Conservation (phyloP, 2,113 vertebrate species). For the Daubentonia madagascariensis region DNA sequence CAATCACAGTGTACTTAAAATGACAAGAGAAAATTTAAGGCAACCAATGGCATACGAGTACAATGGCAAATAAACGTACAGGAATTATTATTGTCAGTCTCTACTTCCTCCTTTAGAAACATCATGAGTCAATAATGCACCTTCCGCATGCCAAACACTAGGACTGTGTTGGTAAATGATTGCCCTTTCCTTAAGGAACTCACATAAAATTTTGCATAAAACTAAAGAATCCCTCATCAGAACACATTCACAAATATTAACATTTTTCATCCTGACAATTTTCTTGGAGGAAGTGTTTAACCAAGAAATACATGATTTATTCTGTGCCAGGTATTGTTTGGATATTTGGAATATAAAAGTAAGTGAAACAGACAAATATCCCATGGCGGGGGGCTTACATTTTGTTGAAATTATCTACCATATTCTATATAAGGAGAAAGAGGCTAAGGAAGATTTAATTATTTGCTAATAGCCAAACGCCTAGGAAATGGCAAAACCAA, state of each 20-base stretch:
- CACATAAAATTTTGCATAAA: neutral
- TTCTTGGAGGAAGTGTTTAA: neutral
- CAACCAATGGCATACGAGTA: too few species aligned
- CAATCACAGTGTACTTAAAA: neutral
- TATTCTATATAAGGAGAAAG: neutral
- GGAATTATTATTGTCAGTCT: neutral
- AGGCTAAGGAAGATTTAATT: neutral
- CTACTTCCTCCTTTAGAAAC: neutral
- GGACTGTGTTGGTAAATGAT: neutral
- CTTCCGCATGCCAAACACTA: neutral
- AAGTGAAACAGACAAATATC: neutral
- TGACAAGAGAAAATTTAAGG: neutral
- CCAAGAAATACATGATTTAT: neutral
- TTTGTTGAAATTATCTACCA: neutral
- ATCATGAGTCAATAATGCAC: neutral
- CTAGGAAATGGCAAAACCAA: neutral
- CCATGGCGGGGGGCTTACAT: neutral
- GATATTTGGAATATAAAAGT: neutral
- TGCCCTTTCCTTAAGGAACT: neutral
- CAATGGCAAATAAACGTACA: neutral
- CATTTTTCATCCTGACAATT: neutral
- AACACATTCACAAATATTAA: neutral
- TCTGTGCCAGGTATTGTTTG: neutral
- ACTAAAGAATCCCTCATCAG: neutral
- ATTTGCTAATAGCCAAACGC: neutral